Evolutionary conservation across 2,888 invertebrate genomes (phyloP).

Genomic region (Acanthosoma haemorrhoidale): DNA sequence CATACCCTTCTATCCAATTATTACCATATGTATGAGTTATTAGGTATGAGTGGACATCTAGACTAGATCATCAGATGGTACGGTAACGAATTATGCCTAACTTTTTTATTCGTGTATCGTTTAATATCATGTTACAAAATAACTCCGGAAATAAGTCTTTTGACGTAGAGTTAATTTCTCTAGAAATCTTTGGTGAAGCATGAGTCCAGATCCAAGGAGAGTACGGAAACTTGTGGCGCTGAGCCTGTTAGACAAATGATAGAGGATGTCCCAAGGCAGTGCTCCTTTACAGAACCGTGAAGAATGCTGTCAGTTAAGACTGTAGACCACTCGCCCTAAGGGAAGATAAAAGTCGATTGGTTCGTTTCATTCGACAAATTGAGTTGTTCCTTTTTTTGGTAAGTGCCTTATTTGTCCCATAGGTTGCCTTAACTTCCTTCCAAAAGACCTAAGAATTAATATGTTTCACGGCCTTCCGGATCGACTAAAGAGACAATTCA

Average conservation of each 20-base stretch:
- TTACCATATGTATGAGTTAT: too few relatives aligned
- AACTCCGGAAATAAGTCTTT: too few relatives aligned
- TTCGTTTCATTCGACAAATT: neutral
- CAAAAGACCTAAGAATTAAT: too few relatives aligned
- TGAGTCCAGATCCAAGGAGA: neutral
- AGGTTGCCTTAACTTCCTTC: too few relatives aligned
- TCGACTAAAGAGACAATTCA: too few relatives aligned
- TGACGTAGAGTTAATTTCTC: neutral
- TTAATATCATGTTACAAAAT: too few relatives aligned
- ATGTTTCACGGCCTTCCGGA: too few relatives aligned
- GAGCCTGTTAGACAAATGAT: neutral
- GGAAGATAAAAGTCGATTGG: constrained; percentile 10
- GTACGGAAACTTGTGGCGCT: neutral
- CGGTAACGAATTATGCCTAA: too few relatives aligned
- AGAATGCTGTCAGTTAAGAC: neutral
- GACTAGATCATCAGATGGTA: too few relatives aligned
- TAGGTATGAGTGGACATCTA: too few relatives aligned
- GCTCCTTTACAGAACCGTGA: neutral
- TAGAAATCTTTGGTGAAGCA: neutral
- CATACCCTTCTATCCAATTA: too few relatives aligned
- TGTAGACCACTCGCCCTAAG: neutral
- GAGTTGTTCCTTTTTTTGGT: neutral
- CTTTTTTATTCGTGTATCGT: too few relatives aligned
- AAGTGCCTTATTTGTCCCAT: neutral
- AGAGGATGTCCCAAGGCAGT: neutral